Base-by-base conservation (phyloP, 1,140 invertebrate genomes). In the Heliothis subflexa region DNA sequence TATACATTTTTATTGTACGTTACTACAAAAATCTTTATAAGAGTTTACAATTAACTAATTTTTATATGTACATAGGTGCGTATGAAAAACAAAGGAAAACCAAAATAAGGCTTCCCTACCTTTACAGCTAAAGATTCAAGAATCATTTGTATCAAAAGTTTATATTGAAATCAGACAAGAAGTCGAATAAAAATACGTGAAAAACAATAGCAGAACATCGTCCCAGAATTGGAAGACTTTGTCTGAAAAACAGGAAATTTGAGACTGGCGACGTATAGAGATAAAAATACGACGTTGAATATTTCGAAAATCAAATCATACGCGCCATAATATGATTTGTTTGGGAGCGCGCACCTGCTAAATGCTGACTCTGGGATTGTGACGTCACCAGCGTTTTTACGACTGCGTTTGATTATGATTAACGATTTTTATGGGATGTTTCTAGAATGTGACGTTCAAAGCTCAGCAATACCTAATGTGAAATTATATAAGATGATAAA, bases 241-340 rank as follows among this genome's bases (percentile, higher is more conserved):
- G 55, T 62, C 57, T 62, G 74, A 77, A 82, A 52, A 80, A 79
- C 59, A 78, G 74, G 74, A 79, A 78, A 81, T 83, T 79, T 61
- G 55, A 76, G 61, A 80, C 72, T 78, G 79, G 77, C 85, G 85
- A 83, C 16, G n/a, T 45, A 49, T 55, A 90, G 89, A 88, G 64
- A 75, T 28, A 75, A 64, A 18, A 47, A 50, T 10, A 75, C 16
- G 84, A 88, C 78, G 85, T 84, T 88, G 86, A 86, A 86, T 86
- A 85, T 85, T 83, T 83, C 61, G 72, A 82, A 87, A 88, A 89
- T 89, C 83, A 77, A 87, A 89, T 88, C 83, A 86, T 61, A 84
- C 84, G 85, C 83, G 61, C 78, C 86, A 86, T 89, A 88, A 87
- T 84, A 80, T 86, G 81, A 81, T 85, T 81, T 81, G 77, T 83